Percentiles rank a stretch among this genome's conserved stretches.
Evolutionary conservation across 2,888 invertebrate genomes (phyloP).

Genomic region (Helicoverpa assulta): DNA sequence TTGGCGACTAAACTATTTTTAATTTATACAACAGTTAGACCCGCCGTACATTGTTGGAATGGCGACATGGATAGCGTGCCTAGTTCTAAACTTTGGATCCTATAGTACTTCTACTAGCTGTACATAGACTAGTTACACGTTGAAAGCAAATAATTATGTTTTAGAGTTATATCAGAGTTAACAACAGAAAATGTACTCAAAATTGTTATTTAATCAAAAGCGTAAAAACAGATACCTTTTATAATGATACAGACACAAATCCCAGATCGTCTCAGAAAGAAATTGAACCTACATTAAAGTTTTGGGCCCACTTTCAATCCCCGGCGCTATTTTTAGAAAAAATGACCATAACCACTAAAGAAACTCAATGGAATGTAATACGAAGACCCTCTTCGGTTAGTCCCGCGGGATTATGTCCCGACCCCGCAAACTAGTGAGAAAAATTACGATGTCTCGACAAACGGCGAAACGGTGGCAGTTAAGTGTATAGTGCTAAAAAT

Average conservation of each 20-base stretch:
- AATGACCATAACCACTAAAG: slow-evolving; percentile 31
- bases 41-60: slow-evolving; percentile 47
- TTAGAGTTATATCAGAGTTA: too few relatives aligned
- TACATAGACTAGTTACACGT: too few relatives aligned
- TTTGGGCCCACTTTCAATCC: slow-evolving; percentile 42
- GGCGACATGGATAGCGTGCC: slow-evolving; percentile 28
- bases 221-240: slow-evolving; percentile 1
- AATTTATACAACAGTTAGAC: slow-evolving; percentile 52
- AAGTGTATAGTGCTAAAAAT: slow-evolving; percentile 53
- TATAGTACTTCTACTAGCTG: slow-evolving; percentile 6
- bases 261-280: slow-evolving; percentile 20
- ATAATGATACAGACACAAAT: slow-evolving; percentile 18
- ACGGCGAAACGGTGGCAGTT: slow-evolving; percentile 33
- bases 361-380: slow-evolving; percentile 44
- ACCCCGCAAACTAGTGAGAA: slow-evolving; percentile 23
- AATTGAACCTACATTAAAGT: slow-evolving; percentile 38
- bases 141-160: not conserved
- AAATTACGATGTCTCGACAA: slow-evolving; percentile 42
- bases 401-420: slow-evolving; percentile 44
- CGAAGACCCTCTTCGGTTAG: slow-evolving; percentile 25
- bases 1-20: slow-evolving; percentile 61
- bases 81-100: slow-evolving; percentile 25
- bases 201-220: not conserved
- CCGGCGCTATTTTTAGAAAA: slow-evolving; percentile 52
- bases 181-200: too few relatives aligned